Base-by-base conservation (phyloP, 2,797 vertebrate species). In the Dicrostonyx torquatus region DNA sequence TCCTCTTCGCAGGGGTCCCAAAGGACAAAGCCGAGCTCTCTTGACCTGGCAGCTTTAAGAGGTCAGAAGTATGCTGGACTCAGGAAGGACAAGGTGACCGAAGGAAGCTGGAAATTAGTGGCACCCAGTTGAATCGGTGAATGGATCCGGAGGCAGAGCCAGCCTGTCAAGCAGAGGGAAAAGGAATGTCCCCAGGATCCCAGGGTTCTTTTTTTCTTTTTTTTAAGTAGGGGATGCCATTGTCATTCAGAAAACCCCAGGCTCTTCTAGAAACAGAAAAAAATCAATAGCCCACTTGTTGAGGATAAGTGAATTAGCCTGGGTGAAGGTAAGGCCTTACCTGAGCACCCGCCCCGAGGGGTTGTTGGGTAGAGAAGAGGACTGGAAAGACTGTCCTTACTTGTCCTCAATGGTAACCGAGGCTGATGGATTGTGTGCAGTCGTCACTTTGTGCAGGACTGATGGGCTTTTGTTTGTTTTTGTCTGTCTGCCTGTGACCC, bases 261-360 rank as follows among this genome's bases (percentile, higher is more conserved):
- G 98, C 98, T 98, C 96, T 98, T 98, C 98, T 98, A 98, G 98
- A 98, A 98, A 98, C 97, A 98, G 97, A 98, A 97, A 97, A 98
- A 98, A 98, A 98, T 99, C 98, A 98, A 98, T 99, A 98, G 98
- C 95, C 98, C 98, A 99, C 98, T 99, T 99, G 98, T 99, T 98
- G 98, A 98, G 97, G 98, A 97, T 98, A 97, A 98, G 98, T 98
- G 98, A 98, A 98, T 99, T 98, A 98, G 98, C 97, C 98, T 98
- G n/a, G n/a, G 98, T 98, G 98, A 98, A 98, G 98, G 98, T 98
- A 98, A 98, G 98, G 8, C 96, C 98, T 98, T 97, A 98, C 97
- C 98, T 98, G 98, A 98, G 97, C 97, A 97, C 97, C 98, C 94
- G 95, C 97, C 94, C 97, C 98, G 97, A 98, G 98, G 95, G 97